Conservation (phyloP, 2,888 invertebrate genomes). For the Halictus ligatus region DNA sequence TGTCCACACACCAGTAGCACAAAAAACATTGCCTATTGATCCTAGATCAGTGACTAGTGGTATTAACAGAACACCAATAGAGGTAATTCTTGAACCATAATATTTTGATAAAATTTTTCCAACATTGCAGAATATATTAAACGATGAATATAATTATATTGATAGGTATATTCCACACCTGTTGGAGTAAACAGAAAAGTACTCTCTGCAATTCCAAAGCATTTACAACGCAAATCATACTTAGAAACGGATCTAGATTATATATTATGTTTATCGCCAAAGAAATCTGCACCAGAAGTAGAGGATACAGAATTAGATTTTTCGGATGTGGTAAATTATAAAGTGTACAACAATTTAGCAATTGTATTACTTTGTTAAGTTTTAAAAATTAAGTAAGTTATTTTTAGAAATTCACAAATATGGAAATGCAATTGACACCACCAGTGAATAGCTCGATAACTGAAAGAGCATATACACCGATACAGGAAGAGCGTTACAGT, state of each 20-base stretch:
- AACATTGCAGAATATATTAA: neutral
- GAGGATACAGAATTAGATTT: slow-evolving; percentile 61
- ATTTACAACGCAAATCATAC: slow-evolving; percentile 75
- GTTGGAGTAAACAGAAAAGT: slow-evolving; percentile 45
- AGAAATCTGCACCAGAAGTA: slow-evolving; percentile 62
- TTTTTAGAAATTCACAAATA: slow-evolving; percentile 30
- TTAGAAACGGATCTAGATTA: slow-evolving; percentile 80
- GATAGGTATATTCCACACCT: slow-evolving; percentile 67
- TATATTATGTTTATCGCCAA: slow-evolving; percentile 65
- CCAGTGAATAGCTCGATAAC: slow-evolving; percentile 3
- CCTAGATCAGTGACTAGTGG: slow-evolving; percentile 76
- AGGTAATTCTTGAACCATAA: slow-evolving; percentile 61
- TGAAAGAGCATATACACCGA: slow-evolving; percentile 43
- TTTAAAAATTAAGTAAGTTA: neutral
- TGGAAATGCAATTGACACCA: slow-evolving; percentile 37
- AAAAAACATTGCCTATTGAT: slow-evolving; percentile 67
- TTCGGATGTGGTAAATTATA: slow-evolving; percentile 69
- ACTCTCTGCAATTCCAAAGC: slow-evolving; percentile 75
- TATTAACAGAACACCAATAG: slow-evolving; percentile 76
- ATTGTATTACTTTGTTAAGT: neutral
- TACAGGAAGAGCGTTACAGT: slow-evolving; percentile 52
- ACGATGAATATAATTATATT: neutral
- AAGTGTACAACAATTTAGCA: neutral
- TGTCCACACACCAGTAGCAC: slow-evolving; percentile 69
- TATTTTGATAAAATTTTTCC: neutral